Evolutionary conservation across 2,113 vertebrate genomes (phyloP), one percentile per base, ranked within the genome.

Genomic region (Panthera uncia): DNA sequence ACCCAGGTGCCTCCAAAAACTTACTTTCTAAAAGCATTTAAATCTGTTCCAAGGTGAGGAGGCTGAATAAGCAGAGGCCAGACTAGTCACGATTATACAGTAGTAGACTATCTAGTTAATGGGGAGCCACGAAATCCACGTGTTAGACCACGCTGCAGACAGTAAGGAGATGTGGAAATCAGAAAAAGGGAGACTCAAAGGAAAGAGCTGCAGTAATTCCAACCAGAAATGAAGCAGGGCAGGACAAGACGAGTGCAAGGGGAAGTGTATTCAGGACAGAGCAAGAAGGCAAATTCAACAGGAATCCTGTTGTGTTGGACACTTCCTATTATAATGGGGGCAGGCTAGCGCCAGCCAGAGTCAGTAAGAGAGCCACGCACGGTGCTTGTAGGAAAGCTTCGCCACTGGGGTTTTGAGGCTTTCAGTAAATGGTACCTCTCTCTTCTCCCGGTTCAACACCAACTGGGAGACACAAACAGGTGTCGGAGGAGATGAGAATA

Each of bases 231-330:
- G 14, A 21, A 29, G 29, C 5, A n/a, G 36, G 73, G 36, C 11
- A 5, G 29, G 55, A 5, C 63, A 16, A 1, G 23, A 0, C 41
- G 55, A 5, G 69, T 0, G 3, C 3, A 45, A 29, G 48, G 25
- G 41, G 29, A 3, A 16, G 14, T 21, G 74, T 21, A 38, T 13
- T 31, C 55, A 13, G 14, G 80, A 38, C 1, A 13, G 1, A 4
- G 10, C 1, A 3, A 74, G 41, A 25, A 0, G 3, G 3, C 50
- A 19, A 33, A 7, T 16, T 31, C 50, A 23, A 19, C 13, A 0
- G 27, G 79, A 29, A 12, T 33, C 66, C 31, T 6, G 2, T 13
- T 6, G 9, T 11, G 33, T 38, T 4, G 0, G 2, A 2, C 1
- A 4, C 13, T 66, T 10, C 41, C 41, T 93, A 23, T 3, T 12